Conservation (phyloP, 92 coral and sea anemone species). For the Epizoanthus fatuus region DNA sequence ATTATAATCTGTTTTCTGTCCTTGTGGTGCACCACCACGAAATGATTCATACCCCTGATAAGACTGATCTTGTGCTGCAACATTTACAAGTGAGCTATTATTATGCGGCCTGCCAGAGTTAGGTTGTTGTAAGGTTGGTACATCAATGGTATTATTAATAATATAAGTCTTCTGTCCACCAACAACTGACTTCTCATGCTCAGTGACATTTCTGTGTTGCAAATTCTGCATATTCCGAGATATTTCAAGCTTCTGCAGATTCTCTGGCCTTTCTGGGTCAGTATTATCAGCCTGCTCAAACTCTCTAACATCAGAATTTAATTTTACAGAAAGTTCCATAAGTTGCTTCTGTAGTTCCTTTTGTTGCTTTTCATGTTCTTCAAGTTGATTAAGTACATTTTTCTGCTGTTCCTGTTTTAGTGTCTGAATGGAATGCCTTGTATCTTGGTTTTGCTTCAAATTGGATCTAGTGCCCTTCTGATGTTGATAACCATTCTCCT, state of each 20-base stretch:
- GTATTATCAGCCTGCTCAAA: constrained; percentile 7
- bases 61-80: not conserved
- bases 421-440: constrained; percentile 62
- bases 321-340: constrained; percentile 64
- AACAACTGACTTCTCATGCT: constrained; percentile 9
- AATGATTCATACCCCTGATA: not conserved
- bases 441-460: constrained; percentile 26
- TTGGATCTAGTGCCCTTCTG: constrained; percentile 23
- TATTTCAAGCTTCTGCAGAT: constrained; percentile 4
- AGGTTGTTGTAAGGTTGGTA: not conserved
- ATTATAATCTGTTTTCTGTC: not conserved
- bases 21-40: not conserved
- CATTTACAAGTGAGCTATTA: not conserved
- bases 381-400: constrained; percentile 80
- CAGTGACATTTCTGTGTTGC: not conserved
- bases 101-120: not conserved
- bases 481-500: not conserved
- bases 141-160: constrained; percentile 2
- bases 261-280: not conserved
- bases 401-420: constrained; percentile 80
- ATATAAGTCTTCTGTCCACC: constrained; percentile 31
- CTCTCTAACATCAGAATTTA: constrained; percentile 15
- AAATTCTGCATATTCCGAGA: constrained; percentile 27
- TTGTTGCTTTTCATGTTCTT: constrained; percentile 86
- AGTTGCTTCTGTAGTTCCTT: constrained; percentile 84